Evolutionary conservation across 2,888 invertebrate genomes (phyloP).

Genomic region (Polyommatus icarus): DNA sequence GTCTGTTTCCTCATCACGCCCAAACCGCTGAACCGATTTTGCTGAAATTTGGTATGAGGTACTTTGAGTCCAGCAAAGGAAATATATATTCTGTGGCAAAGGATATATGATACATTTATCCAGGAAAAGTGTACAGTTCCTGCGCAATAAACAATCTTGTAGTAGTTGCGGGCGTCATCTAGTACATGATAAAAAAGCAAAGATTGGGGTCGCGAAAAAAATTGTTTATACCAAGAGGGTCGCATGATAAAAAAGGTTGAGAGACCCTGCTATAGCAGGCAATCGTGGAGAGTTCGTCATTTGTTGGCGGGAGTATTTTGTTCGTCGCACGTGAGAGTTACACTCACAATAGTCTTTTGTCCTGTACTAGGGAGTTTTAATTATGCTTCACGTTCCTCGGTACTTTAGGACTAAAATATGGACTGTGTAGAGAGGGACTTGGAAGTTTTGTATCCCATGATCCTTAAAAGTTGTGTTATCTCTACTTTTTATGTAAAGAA

Average conservation of each 20-base stretch:
- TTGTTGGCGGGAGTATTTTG: slow-evolving; percentile 19
- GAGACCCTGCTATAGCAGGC: background rate
- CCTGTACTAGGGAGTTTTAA: slow-evolving; percentile 19
- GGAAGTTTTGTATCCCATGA: background rate
- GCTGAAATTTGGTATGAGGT: no score
- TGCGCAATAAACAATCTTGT: no score
- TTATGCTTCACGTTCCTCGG: slow-evolving; percentile 18
- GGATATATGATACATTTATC: no score
- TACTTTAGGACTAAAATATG: slow-evolving; percentile 13
- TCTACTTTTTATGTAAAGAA: no score
- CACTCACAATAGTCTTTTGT: slow-evolving; percentile 22
- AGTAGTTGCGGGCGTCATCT: no score
- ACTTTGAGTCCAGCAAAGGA: no score
- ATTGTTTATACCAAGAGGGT: background rate
- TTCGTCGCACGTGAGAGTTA: background rate
- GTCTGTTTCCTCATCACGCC: no score
- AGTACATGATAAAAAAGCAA: background rate
- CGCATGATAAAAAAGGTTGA: background rate
- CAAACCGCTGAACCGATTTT: no score
- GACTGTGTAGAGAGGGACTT: background rate
- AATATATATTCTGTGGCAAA: no score
- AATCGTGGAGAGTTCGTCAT: slow-evolving; percentile 23
- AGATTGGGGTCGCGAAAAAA: background rate
- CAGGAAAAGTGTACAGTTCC: no score
- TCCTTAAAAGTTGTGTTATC: background rate